Conservation (phyloP, 2,888 invertebrate species). For the Lamellibrachia satsuma region DNA sequence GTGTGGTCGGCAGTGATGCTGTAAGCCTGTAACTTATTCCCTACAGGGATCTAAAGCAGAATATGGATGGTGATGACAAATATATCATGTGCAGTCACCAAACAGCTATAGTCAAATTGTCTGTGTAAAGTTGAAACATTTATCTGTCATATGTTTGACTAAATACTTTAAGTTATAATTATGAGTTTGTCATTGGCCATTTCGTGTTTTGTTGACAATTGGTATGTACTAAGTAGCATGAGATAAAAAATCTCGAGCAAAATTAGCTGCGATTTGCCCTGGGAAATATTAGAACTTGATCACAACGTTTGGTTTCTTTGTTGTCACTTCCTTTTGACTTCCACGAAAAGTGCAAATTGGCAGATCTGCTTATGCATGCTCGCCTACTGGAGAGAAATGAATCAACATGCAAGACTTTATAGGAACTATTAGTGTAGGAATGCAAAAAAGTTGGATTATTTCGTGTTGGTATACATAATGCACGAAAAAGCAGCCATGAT, state of each 20-base stretch:
- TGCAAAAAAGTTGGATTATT: slow-evolving; percentile 5
- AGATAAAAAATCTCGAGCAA: not conserved
- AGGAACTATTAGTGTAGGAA: slow-evolving; percentile 11
- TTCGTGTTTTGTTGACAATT: not conserved
- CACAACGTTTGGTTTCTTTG: not conserved
- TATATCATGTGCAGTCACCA: not conserved
- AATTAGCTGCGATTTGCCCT: not conserved
- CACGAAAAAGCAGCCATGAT: slow-evolving; percentile 9
- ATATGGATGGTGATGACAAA: not conserved
- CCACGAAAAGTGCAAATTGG: not conserved
- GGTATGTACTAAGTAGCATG: not conserved
- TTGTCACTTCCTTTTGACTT: not conserved
- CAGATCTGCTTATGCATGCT: not conserved
- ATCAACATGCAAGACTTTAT: slow-evolving; percentile 9
- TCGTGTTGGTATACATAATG: slow-evolving; percentile 17
- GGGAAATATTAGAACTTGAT: not conserved
- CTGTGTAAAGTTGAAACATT: not conserved
- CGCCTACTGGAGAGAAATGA: not conserved
- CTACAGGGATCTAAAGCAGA: too few species aligned
- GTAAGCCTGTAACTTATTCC: too few species aligned
- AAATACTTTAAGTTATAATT: not conserved
- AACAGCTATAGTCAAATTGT: not conserved
- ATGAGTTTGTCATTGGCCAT: not conserved
- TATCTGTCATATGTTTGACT: not conserved
- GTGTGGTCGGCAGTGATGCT: too few species aligned